A percentile compares a stretch with the other conserved stretches of the same genome.
phyloP scores from a whole-genome alignment of 2,888 invertebrate species.

The Sisyra nigra region DNA sequence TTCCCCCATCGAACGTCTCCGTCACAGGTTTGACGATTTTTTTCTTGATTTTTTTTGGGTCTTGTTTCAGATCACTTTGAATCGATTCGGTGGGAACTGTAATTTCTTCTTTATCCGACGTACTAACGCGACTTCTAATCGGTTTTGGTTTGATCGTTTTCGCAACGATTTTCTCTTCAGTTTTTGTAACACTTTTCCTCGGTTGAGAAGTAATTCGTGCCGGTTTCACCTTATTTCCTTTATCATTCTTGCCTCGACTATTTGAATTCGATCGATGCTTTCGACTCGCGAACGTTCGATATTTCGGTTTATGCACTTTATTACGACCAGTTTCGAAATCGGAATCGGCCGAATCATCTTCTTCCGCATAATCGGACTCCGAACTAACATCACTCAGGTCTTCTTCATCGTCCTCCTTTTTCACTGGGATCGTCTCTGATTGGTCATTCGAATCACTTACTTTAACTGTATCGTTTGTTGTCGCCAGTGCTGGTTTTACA shows the following conservation, averaged over 20 bases:
- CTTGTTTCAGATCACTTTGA: conserved; percentile 8
- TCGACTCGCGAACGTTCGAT: conserved; percentile 17
- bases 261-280: conserved; percentile 12
- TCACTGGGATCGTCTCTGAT: conserved; percentile 7
- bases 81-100: conserved; percentile 18
- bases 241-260: conserved; percentile 2
- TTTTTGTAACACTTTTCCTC: conserved; percentile 14
- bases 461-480: conserved; percentile 12
- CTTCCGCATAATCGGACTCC: conserved; percentile 24
- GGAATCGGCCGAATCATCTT: conserved; percentile 33
- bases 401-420: conserved; percentile 20
- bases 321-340: conserved; percentile 22
- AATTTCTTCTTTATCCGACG: conserved; percentile 22
- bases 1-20: conserved; percentile 38
- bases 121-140: conserved; percentile 5
- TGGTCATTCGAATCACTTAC: conserved; percentile 8
- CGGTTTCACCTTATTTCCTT: conserved; percentile 21
- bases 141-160: conserved; percentile 8
- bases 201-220: conserved; percentile 20
- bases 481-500: conserved; percentile 5
- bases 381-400: conserved; percentile 39
- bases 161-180: conserved; percentile 17
- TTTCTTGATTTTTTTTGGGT: conserved; percentile 23
- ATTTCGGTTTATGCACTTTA: conserved; percentile 13
- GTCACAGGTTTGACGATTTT: conserved; percentile 27